Evolutionary conservation across 2,888 invertebrate genomes (phyloP), one percentile per base, ranked within the genome.

Genomic region (Euplexia lucipara): DNA sequence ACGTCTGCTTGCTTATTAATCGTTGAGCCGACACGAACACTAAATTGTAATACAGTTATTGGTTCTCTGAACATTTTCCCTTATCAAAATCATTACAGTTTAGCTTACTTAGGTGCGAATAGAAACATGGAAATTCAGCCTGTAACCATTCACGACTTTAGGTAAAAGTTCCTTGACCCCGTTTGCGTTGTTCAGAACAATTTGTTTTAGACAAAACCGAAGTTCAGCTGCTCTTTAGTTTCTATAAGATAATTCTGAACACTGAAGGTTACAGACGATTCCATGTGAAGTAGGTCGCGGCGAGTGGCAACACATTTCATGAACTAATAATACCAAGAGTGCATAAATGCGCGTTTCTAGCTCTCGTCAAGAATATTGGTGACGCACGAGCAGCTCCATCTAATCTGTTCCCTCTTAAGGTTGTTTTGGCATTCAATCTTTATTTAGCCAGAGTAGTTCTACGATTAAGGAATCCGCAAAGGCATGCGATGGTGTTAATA

Each of bases 361-460:
- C 57, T 62, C 48, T 18, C 47, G 37, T 56, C 47, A 53, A 59
- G 61, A 70, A 64, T 54, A 69, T 63, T 63, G 67, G 68, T 78
- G 82, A 81, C 81, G 81, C 73, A 78, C 65, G 61, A 56, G 32
- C 12, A 16, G 26, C 61, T 68, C 48, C 60, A 45, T 67, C 68
- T 49, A 73, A 66, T 67, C 71, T 70, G 61, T 75, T 71, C 66
- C 69, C 74, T 65, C 72, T 69, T 79, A 70, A 77, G 66, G 83
- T 83, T 84, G 84, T 86, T 87, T 86, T 86, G 86, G 79, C 83
- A 86, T 86, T 87, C 83, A 84, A 86, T 86, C 83, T 83, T 67
- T 78, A 82, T 79, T 80, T 73, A 80, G 87, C 87, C 86, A 86
- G 86, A 81, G 86, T 84, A 82, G 69, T 78, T 58, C 61, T 71